Base-by-base conservation (phyloP, 1,140 invertebrate species). In the Anastatus disparis region DNA sequence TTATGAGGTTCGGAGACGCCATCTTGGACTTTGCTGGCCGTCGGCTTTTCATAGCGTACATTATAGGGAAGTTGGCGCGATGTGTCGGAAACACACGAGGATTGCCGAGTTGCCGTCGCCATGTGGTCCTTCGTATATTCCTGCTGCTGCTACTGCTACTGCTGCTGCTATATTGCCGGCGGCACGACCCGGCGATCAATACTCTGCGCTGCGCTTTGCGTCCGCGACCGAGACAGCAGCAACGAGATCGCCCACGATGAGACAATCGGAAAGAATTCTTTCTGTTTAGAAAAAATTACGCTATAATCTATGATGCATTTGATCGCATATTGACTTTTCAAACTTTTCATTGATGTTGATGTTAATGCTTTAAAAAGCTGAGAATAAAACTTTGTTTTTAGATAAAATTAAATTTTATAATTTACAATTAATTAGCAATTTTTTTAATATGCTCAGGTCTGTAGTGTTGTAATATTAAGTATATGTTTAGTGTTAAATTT, bases 31-130 rank as follows among this genome's bases (percentile, higher is more conserved):
- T n/a, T n/a, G 74, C 53, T 46, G 13, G 13, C 15, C 31, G 35
- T 35, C 3, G 62, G 27, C 20, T 46, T 22, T n/a, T n/a, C n/a
- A n/a, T n/a, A n/a, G n/a, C n/a, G n/a, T n/a, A n/a, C n/a, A n/a
- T n/a, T n/a, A n/a, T 31, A 24, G 31, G 44, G 31, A 26, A 42
- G 35, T 55, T 55, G 63, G 68, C 40, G 70, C 73, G 75, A 10
- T 71, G 56, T 56, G 35, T 17, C 79, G 79, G 66, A 77, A 66
- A 64, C 69, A 64, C 74, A 67, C 79, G 79, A 75, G 70, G 72
- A 72, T 63, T 71, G 70, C 76, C 79, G 79, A 81, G 73, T 50
- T n/a, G n/a, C 48, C 75, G 72, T 77, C 76, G 75, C 76, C 77
- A 79, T 80, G 79, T 79, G 80, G 79, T 79, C 53, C 64, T 73